phyloP scores from a whole-genome alignment of 1,140 invertebrate species.

The Hyles euphorbiae region DNA sequence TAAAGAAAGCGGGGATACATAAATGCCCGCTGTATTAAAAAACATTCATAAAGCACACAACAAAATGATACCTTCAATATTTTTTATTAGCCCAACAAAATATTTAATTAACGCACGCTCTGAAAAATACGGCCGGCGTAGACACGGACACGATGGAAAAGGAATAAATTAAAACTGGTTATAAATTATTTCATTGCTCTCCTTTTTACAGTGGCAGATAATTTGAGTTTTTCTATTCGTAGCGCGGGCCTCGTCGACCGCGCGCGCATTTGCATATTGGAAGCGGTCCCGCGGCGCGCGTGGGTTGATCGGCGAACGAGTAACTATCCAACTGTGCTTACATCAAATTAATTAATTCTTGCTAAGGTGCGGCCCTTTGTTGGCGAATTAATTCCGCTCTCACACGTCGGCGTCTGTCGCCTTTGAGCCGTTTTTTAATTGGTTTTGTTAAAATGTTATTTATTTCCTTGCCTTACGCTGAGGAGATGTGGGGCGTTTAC shows the following conservation, averaged over 20 bases:
- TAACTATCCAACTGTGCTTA: conserved; percentile 37
- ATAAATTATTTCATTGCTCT: conserved; percentile 23
- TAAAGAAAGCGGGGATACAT: too few species aligned
- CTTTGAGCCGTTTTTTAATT: neutral
- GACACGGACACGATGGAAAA: conserved; percentile 6
- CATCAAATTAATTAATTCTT: conserved; percentile 45
- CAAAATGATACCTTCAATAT: too few species aligned
- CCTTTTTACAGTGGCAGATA: conserved; percentile 10
- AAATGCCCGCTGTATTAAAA: too few species aligned
- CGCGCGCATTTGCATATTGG: conserved; percentile 21
- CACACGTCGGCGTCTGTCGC: neutral
- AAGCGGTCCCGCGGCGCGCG: conserved; percentile 6
- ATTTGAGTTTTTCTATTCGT: conserved; percentile 18
- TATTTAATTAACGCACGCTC: conserved; percentile 8
- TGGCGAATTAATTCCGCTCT: conserved; percentile 13
- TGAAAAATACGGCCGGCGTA: conserved; percentile 3
- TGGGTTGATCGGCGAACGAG: conserved; percentile 21
- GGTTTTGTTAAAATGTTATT: neutral
- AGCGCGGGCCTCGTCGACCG: conserved; percentile 15
- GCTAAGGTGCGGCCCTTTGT: conserved; percentile 11
- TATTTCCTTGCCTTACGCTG: too few species aligned
- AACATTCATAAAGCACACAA: too few species aligned
- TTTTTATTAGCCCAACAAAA: conserved; percentile 1
- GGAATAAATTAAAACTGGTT: conserved; percentile 22
- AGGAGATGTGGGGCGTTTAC: too few species aligned